Conservation (phyloP, 2,797 vertebrate genomes). For the Passerculus sandwichensis region DNA sequence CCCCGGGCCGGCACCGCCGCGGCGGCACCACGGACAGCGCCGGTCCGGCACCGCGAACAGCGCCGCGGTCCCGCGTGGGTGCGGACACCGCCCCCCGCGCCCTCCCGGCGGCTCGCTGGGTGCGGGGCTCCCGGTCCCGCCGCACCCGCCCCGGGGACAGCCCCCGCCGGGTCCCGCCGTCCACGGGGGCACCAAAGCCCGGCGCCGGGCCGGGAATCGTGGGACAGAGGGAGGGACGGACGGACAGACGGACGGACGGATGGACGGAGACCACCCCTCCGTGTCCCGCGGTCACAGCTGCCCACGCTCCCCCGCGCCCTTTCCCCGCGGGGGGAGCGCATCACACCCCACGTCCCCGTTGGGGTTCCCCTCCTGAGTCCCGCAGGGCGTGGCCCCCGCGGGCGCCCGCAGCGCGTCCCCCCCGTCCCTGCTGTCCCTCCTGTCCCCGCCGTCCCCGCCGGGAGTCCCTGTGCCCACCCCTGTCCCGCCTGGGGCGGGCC, state of each 20-base stretch:
- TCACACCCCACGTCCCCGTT: neutral
- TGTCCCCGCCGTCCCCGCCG: neutral
- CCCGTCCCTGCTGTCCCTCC: neutral
- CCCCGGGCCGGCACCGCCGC: neutral
- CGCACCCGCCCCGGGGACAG: neutral
- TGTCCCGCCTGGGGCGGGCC: neutral
- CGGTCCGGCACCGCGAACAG: neutral
- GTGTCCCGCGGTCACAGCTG: neutral
- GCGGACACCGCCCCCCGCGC: neutral
- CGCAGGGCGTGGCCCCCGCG: neutral
- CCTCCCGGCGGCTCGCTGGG: neutral
- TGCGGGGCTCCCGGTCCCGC: neutral
- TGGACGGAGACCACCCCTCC: neutral
- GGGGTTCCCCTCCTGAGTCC: neutral
- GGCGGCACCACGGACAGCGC: constrained; percentile 11
- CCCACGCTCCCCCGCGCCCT: neutral
- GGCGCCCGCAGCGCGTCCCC: neutral
- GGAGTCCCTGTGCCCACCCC: neutral
- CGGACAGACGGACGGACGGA: neutral
- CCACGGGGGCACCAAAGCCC: neutral
- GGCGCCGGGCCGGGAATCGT: too few relatives aligned
- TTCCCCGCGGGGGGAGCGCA: too few relatives aligned
- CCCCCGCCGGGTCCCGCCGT: neutral
- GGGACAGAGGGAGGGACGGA: neutral
- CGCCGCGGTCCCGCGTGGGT: neutral